Percentiles rank a stretch among this genome's conserved stretches.
phyloP scores from a whole-genome alignment of 2,113 vertebrate species.

The Turdus rufiventris region DNA sequence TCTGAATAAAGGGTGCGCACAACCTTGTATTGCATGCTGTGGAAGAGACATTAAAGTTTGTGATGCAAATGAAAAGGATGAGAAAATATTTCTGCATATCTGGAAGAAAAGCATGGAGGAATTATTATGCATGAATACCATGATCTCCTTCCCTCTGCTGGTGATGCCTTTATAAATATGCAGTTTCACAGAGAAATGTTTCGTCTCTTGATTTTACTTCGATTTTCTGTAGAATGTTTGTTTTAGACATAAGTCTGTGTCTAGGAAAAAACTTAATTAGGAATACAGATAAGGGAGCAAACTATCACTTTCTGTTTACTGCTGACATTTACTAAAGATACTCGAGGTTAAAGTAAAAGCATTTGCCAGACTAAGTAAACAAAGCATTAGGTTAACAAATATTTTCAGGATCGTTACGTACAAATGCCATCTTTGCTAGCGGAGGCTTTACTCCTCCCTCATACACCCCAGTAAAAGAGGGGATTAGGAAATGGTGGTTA shows the following conservation, averaged over 20 bases:
- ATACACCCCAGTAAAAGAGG: neutral
- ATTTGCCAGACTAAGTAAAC: slow-evolving; percentile 50
- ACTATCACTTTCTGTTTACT: slow-evolving; percentile 37
- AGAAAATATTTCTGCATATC: neutral
- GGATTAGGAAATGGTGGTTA: neutral
- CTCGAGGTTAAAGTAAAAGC: slow-evolving; percentile 57
- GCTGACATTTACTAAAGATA: slow-evolving; percentile 39
- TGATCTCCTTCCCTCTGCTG: slow-evolving; percentile 4
- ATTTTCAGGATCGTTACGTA: neutral
- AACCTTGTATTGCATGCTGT: neutral
- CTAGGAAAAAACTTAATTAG: slow-evolving; percentile 48
- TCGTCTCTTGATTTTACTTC: neutral
- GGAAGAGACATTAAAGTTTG: neutral
- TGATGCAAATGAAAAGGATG: neutral
- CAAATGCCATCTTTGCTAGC: neutral
- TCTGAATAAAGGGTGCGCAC: rapidly evolving
- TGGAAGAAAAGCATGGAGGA: neutral
- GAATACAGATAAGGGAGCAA: slow-evolving; percentile 18
- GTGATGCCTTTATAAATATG: neutral
- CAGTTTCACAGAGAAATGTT: neutral
- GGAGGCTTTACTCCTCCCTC: neutral
- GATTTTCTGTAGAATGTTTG: slow-evolving; percentile 20
- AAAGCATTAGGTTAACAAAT: slow-evolving; percentile 49
- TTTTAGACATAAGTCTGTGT: slow-evolving; percentile 12
- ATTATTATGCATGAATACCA: neutral